phyloP scores from a whole-genome alignment of 2,888 invertebrate genomes.

The Drosophila pegasa region DNA sequence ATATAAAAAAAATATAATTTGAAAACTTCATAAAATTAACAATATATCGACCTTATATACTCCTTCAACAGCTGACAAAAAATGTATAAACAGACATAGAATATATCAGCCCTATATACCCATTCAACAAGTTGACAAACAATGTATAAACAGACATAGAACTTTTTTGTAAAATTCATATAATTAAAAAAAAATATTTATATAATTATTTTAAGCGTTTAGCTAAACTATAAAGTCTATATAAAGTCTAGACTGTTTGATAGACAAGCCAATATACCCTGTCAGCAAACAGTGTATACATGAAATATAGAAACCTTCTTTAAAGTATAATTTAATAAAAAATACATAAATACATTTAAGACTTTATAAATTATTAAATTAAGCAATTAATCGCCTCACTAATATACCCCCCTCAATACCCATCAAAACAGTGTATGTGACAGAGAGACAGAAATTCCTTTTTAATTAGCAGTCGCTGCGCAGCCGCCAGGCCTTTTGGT shows the following conservation, averaged over 20 bases:
- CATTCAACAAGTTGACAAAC: too few relatives aligned
- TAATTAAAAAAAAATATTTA: too few relatives aligned
- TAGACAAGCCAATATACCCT: neutral
- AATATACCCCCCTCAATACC: neutral
- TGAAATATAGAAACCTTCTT: neutral
- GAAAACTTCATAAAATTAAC: too few relatives aligned
- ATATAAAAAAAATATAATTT: too few relatives aligned
- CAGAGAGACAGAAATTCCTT: constrained; percentile 59
- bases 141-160: neutral
- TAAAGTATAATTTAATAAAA: neutral
- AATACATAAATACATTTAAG: neutral
- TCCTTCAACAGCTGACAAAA: too few relatives aligned
- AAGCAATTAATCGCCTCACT: neutral
- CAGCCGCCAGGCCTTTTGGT: constrained; percentile 33
- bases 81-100: too few relatives aligned
- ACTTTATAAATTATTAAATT: neutral
- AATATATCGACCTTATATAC: too few relatives aligned
- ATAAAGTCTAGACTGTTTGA: neutral
- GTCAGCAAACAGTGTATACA: neutral
- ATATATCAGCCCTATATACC: too few relatives aligned
- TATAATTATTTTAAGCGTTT: too few relatives aligned
- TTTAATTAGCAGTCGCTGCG: constrained; percentile 64
- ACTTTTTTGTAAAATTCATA: too few relatives aligned
- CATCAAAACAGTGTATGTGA: neutral
- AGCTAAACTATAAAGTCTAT: too few relatives aligned